Evolutionary conservation across 1,140 invertebrate genomes (phyloP).

Genomic region (Scaptomyza graminum): DNA sequence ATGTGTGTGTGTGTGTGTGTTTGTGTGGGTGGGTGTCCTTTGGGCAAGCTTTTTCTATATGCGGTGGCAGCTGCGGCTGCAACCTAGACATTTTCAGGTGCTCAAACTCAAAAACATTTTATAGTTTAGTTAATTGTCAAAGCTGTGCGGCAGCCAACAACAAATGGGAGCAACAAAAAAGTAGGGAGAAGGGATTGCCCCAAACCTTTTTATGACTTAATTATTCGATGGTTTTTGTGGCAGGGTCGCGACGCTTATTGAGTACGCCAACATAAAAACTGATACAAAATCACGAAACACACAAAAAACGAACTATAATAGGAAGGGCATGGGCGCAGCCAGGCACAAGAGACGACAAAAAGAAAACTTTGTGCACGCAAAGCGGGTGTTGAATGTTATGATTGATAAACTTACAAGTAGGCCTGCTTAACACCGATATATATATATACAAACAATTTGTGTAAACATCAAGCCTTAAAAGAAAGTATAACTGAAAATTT

Average conservation of each 20-base stretch:
- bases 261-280: conserved; percentile 23
- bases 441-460: no score
- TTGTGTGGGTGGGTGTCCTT: conserved; percentile 39
- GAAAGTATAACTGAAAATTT: no score
- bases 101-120: conserved; percentile 80
- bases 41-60: conserved; percentile 47
- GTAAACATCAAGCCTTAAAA: no score
- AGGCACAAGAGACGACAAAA: not conserved
- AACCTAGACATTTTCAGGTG: conserved; percentile 55
- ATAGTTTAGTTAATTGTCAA: conserved; percentile 82
- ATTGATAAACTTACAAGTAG: no score
- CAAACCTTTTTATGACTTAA: conserved; percentile 79
- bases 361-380: not conserved
- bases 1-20: conserved; percentile 29
- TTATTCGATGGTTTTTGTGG: conserved; percentile 76
- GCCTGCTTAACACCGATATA: no score
- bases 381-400: not conserved
- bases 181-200: conserved; percentile 17
- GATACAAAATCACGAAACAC: conserved; percentile 1
- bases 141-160: conserved; percentile 54
- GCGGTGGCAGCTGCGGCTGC: conserved; percentile 24
- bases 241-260: conserved; percentile 45
- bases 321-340: not conserved
- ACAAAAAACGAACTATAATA: not conserved
- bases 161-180: not conserved